phyloP scores from a whole-genome alignment of 2,113 vertebrate species.

The Mystacornis crossleyi region DNA sequence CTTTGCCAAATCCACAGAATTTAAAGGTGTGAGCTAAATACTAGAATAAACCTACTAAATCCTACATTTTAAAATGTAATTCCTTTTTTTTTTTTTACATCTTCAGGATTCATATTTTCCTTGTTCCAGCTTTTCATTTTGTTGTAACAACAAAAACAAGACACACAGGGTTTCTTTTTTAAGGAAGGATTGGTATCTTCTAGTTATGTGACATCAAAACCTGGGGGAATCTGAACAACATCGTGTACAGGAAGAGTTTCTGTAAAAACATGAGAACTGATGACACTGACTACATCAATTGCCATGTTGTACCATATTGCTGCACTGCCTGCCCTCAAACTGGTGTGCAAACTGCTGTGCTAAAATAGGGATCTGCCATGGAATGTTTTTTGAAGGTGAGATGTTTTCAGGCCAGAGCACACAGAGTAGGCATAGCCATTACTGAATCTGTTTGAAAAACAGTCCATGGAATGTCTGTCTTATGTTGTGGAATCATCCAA shows the following conservation, averaged over 20 bases:
- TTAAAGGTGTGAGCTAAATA: neutral
- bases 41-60: fast-evolving
- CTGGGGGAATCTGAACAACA: neutral
- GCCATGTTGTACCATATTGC: neutral
- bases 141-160: neutral
- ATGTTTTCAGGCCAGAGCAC: neutral
- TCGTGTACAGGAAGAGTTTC: fast-evolving
- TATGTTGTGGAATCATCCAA: neutral
- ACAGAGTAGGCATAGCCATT: neutral
- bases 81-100: neutral
- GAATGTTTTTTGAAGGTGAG: neutral
- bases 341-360: neutral
- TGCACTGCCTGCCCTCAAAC: neutral
- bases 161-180: neutral
- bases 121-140: neutral
- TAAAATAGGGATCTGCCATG: neutral
- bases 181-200: neutral
- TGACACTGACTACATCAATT: neutral
- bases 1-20: neutral
- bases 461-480: neutral
- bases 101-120: neutral
- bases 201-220: neutral
- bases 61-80: neutral
- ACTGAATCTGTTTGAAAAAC: neutral
- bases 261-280: neutral